Base-by-base conservation (phyloP, 2,888 invertebrate species). In the Macrophya annulata region DNA sequence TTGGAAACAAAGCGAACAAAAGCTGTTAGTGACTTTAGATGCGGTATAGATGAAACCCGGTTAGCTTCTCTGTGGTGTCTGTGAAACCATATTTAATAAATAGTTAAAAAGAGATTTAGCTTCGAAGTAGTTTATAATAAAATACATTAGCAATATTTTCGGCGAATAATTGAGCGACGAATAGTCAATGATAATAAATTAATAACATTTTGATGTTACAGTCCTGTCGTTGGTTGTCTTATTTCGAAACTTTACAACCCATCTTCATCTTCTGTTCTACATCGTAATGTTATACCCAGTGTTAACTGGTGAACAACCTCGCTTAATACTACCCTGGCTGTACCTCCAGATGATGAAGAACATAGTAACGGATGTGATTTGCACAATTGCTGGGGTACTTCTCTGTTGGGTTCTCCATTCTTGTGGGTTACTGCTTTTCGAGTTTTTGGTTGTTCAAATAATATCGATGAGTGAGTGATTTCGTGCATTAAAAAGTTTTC, bases 301-400 rank as follows among this genome's bases (percentile, higher is more conserved):
- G 83, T 48, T 92, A 9, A 92, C 91, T 4, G 90, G 90, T 89
- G 90, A 89, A 43, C 89, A 88, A 0, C 90, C 90, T 4, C 87
- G 88, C 43, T 86, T 91, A 4, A 86, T 93, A 15, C n/a, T 92
- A 21, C 91, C 92, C 4, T 93, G 93, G 93, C 85, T 93, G 51
- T 86, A 89, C 8, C 81, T 91, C 4, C 91, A 91, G 43, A 90
- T 90, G 10, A 86, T 93, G 15, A 90, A 91, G 82, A 90, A 91
- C 74, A 86, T 92, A 48, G 45, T 86, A 4, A n/a, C 71, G 4
- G 71, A 84, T 21, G 1, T 74, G 17, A 62, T 83, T 40, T 83
- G 31, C 65, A 55, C 83, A 3, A n/a, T 21, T 12, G 77, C 43
- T 8, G 86, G 51, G 8, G 21, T 62, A 17, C 43, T 83, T 10